phyloP scores from a whole-genome alignment of 2,113 vertebrate species.

The Heliornis fulica region DNA sequence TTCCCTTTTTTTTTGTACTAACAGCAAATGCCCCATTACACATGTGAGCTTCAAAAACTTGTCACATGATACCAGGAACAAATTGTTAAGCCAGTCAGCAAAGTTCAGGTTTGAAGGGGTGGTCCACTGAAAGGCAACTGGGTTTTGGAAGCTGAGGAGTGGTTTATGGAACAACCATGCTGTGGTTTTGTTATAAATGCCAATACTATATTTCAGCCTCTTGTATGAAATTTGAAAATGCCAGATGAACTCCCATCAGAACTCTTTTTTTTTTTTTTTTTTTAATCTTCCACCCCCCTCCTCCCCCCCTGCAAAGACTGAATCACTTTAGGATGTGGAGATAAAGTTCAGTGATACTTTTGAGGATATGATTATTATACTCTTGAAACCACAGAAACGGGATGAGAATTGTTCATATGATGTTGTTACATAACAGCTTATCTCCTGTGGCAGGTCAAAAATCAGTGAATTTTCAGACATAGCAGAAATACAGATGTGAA shows the following conservation, averaged over 20 bases:
- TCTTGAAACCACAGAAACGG: constrained; percentile 19
- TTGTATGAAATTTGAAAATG: constrained; percentile 19
- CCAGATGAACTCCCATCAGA: constrained; percentile 3
- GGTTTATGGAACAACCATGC: background rate
- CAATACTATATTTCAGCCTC: constrained; percentile 9
- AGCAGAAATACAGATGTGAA: background rate
- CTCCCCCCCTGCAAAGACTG: background rate
- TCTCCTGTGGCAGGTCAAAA: background rate
- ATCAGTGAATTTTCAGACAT: background rate
- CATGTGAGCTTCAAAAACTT: constrained; percentile 59
- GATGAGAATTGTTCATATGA: background rate
- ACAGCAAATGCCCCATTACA: constrained; percentile 47
- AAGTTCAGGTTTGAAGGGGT: constrained; percentile 57
- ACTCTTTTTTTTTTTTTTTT: too few species aligned
- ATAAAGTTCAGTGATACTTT: constrained; percentile 35
- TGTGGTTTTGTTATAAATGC: constrained; percentile 50
- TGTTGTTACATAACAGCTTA: background rate
- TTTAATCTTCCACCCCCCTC: too few species aligned
- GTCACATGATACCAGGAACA: constrained; percentile 69
- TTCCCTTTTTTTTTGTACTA: background rate
- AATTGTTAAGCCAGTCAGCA: constrained; percentile 60
- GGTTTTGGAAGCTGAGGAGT: background rate
- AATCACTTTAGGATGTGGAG: constrained; percentile 50
- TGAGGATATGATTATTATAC: constrained; percentile 44
- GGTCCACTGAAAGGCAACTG: constrained; percentile 24